phyloP scores from a whole-genome alignment of 2,797 vertebrate species.

The Hemitrygon akajei region DNA sequence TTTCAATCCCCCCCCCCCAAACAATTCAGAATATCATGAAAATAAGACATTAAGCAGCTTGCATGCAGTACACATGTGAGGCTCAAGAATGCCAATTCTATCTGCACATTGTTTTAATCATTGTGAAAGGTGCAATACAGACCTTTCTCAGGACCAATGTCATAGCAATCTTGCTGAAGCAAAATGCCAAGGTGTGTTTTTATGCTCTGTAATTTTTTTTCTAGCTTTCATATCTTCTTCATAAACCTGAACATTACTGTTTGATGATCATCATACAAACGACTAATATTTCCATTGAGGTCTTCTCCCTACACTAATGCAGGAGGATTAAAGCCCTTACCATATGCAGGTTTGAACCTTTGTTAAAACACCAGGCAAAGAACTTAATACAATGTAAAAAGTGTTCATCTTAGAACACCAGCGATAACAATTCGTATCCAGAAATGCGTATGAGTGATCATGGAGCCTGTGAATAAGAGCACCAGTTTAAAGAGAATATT shows the following conservation, averaged over 20 bases:
- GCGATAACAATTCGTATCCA: neutral
- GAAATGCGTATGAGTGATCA: neutral
- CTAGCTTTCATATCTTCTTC: neutral
- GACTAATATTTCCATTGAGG: neutral
- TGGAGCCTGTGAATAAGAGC: neutral
- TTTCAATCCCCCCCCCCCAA: too few species aligned
- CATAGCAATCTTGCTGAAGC: too few species aligned
- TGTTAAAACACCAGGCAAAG: neutral
- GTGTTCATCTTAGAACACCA: neutral
- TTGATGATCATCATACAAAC: neutral
- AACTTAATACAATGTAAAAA: neutral
- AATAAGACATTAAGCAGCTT: too few species aligned
- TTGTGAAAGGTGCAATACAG: too few species aligned
- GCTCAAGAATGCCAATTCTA: too few species aligned
- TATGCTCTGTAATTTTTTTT: too few species aligned
- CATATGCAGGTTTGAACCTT: neutral
- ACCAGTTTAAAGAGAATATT: neutral
- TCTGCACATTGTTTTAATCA: too few species aligned
- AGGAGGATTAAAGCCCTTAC: neutral
- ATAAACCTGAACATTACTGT: neutral
- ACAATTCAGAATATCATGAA: too few species aligned
- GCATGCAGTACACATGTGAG: too few species aligned
- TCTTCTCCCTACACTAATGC: neutral
- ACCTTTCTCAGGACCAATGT: too few species aligned
- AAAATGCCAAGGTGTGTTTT: too few species aligned